phyloP scores from a whole-genome alignment of 53 echinoderm and acorn worm species.

The Mesocentrotus franciscanus region DNA sequence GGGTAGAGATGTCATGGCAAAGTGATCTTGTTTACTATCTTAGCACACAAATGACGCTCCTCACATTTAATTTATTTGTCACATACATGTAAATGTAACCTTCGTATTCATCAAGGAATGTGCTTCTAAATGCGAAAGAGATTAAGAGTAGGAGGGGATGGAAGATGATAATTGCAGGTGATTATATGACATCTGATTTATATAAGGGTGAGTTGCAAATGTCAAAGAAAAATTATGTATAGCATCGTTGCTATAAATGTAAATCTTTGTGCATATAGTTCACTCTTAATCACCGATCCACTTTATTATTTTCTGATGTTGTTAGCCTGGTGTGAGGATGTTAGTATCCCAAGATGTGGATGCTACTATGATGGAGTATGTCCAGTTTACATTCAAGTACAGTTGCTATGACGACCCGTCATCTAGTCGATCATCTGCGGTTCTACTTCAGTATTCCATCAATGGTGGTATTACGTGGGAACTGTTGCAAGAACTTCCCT shows the following conservation, averaged over 20 bases:
- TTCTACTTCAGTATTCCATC: constrained; percentile 92
- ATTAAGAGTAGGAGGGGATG: too few species aligned
- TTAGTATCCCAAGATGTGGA: constrained; percentile 79
- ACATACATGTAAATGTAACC: too few species aligned
- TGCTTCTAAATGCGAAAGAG: too few species aligned
- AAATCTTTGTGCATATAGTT: not conserved
- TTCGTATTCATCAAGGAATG: too few species aligned
- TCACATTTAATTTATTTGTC: too few species aligned
- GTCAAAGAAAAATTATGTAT: not conserved
- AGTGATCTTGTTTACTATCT: not conserved
- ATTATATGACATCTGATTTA: too few species aligned
- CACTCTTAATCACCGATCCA: not conserved
- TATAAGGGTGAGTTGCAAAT: not conserved
- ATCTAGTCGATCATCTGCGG: constrained; percentile 71
- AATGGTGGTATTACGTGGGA: constrained; percentile 97
- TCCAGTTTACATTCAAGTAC: constrained; percentile 86
- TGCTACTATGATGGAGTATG: constrained; percentile 90
- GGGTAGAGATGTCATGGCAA: not conserved
- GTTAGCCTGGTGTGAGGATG: constrained; percentile 89
- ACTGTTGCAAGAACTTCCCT: constrained; percentile 77
- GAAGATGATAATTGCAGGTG: too few species aligned
- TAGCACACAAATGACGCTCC: too few species aligned
- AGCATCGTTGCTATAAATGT: not conserved
- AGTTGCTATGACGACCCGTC: constrained; percentile 74
- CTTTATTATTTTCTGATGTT: not conserved